Base-by-base conservation (phyloP, 2,113 vertebrate species). In the Trichechus manatus region DNA sequence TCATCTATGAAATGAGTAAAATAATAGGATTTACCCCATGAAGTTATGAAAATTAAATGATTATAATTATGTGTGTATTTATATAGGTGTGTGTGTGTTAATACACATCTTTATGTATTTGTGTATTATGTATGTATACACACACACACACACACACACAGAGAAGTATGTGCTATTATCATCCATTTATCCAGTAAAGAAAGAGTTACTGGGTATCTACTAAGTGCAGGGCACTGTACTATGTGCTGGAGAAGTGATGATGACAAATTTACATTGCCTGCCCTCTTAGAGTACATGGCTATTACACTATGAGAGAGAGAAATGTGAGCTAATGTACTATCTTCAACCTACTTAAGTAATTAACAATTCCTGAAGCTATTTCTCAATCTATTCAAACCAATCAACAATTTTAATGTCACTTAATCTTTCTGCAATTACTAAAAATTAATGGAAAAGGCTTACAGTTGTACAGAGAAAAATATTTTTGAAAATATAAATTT, bases 351-450 rank as follows among this genome's bases (percentile, higher is more conserved):
- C 61, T 47, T 75, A 94, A 85, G 27, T 23, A 86, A 93, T 47
- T 93, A 94, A 83, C 42, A 95, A 89, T 93, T 94, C 47, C 33
- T 89, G 9, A 95, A 89, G 23, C 44, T 94, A 72, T 83, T 91
- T 97, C 88, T 95, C 83, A 97, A 95, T 81, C 42, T 87, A 63
- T 79, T 36, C 2, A 5, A 97, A 70, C 9, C 63, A 68, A 90
- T 78, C 31, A 97, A 87, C 9, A 87, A 87, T 85, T 94, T 92
- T 84, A 86, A 97, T 33, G 22, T 94, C 61, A 93, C 64, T 83
- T 96, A 84, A 74, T 94, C 89, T 96, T 98, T 87, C 25, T 59
- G 89, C 44, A 89, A 75, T 42, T 91, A 70, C 61, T 89, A 89
- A 96, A 91, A 85, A 74, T 72, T 64, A 90, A n/a, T 44, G 39